These are phyloP conservation scores for Argopecten irradians DNA, from an alignment of 1,140 invertebrate genomes.

Conservation along the genomic window DNA sequence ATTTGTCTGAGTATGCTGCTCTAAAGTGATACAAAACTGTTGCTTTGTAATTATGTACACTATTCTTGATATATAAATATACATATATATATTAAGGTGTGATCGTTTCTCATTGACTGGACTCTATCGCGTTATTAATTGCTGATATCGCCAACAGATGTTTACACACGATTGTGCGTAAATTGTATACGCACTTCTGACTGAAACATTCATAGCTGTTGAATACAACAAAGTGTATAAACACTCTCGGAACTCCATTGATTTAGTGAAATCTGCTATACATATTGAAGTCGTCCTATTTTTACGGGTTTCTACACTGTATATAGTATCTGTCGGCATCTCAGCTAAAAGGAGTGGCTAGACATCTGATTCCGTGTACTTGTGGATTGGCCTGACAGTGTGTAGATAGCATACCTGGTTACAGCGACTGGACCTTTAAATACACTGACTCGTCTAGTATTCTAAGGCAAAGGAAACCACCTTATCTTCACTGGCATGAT, in stretches of 20 bases:
- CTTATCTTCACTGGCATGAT: neutral
- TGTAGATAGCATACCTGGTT: neutral
- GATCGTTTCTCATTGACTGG: neutral
- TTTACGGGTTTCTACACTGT: neutral
- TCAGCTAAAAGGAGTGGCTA: neutral
- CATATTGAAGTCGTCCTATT: neutral
- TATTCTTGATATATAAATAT: neutral
- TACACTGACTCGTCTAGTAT: neutral
- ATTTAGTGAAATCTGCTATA: neutral
- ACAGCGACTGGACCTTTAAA: neutral
- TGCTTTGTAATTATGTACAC: neutral
- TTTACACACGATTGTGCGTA: neutral
- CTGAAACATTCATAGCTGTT: neutral
- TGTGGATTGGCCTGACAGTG: neutral
- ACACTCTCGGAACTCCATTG: neutral
- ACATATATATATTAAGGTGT: neutral
- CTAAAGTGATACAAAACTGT: neutral
- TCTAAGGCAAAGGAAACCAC: neutral
- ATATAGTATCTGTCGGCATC: neutral
- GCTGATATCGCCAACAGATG: neutral
- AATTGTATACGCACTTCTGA: neutral
- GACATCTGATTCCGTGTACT: neutral
- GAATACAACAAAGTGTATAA: neutral
- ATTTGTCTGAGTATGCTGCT: neutral
- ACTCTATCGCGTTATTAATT: neutral